Evolutionary conservation across 2,113 vertebrate species (phyloP), one percentile per base, ranked within the genome.

Genomic region (Perca schrenkii): DNA sequence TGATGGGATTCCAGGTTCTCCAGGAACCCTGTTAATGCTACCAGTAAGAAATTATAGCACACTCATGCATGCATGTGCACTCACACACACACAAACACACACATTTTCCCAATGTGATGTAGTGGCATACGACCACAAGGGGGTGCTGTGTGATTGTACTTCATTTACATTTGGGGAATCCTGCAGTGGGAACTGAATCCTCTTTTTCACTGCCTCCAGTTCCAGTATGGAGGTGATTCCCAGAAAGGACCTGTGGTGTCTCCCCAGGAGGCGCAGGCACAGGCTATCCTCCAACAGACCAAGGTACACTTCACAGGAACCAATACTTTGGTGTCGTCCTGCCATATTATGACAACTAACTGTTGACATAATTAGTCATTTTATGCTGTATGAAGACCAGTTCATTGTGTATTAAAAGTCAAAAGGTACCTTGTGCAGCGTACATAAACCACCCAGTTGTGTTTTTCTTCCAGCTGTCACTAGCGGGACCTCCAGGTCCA

Each of bases 1-100:
- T 17, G 97, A 96, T 6, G 98, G 98, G 34, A 94, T 97, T 69
- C 96, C 94, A 0, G 97, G 97, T 56, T 95, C 95, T 1, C 94
- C 97, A 0, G 97, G 98, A 77, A 98, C 97, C 0, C 89, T 97
- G 85, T 88, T 99, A 70, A 96, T 98, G 97, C 90, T 98, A 80
- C 98, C 97, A 67, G 98, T 99, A 93, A 95, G 96, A 88, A 21
- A n/a, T 82, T 43, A 14, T 28, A 15, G 17, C 12, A 22, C 63
- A 54, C 13, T 28, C 11, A 69, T 31, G 16, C 69, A 64, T 53
- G 3, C n/a, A 61, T 22, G 19, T 2, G 13, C 65, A 74, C 47
- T 15, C 21, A 21, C 46, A 78, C 34, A 40, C 52, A 71, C 13
- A 22, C 57, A 28, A 21, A 49, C 1, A 3, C 17, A 82, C 21